Evolutionary conservation across 2,797 vertebrate genomes (phyloP), one percentile per base, ranked within the genome.

Genomic region (Sebastolobus altivelis): DNA sequence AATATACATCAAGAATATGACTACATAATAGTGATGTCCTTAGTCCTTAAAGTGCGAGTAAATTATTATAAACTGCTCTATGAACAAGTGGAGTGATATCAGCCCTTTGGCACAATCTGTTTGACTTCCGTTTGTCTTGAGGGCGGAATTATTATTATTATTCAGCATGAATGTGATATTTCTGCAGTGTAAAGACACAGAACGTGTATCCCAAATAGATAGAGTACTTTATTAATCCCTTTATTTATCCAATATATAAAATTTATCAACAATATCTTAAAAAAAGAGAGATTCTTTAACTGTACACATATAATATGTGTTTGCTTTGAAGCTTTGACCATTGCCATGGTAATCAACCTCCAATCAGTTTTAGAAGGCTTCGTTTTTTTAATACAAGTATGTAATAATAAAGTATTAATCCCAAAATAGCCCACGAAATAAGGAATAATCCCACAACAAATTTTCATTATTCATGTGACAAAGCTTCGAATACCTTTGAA

Each of bases 111-210:
- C 25, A 20, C 12, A 20, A 65, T 43, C 25, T 52, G 8, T 58
- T 71, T 67, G 35, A 49, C 65, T 70, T 59, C 12, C 38, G 66
- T 78, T 78, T 9, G 58, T 66, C 81, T 72, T 22, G 8, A 73
- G 65, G 77, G 18, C 20, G 35, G 29, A 60, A 61, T 60, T 60
- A 35, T 60, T 20, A 2, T 35, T 9, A 11, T 20, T 1, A 59
- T 33, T 60, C 58, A 60, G 14, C 8, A 8, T 2, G 11, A 75
- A 60, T 59, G 8, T 56, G 3, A 54, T 7, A 25, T 65, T 52
- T 18, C 1, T 67, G 35, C 2, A n/a, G n/a, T 13, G 1, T 16
- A 20, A 14, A 60, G 54, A 22, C 58, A 14, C 38, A n/a, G 8
- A 43, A n/a, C 20, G 25, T 12, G 31, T 12, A 27, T 66, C 35